Conservation (phyloP, 2,113 vertebrate species). For the Cromileptes altivelis region DNA sequence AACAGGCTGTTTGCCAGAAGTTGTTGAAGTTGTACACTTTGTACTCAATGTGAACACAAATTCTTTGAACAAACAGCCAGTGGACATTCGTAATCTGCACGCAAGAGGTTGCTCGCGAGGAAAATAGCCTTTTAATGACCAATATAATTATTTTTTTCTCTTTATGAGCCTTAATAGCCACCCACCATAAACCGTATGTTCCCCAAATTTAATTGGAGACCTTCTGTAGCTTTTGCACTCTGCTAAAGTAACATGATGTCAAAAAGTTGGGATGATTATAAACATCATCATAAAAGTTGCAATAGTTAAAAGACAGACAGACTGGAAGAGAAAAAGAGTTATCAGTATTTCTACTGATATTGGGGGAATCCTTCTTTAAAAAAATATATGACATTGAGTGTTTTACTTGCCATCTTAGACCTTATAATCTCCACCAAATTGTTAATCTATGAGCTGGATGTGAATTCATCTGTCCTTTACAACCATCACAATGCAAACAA, state of each 20-base stretch:
- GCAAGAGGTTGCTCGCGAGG: neutral
- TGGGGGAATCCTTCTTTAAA: neutral
- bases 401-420: neutral
- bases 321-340: neutral
- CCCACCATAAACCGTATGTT: neutral
- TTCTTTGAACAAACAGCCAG: neutral
- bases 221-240: neutral
- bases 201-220: neutral
- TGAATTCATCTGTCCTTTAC: neutral
- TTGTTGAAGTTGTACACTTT: neutral
- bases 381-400: neutral
- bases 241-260: neutral
- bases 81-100: neutral
- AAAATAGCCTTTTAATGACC: neutral
- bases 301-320: neutral
- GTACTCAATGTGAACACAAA: neutral
- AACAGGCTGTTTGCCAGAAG: neutral
- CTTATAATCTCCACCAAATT: neutral
- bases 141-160: neutral
- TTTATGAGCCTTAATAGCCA: neutral
- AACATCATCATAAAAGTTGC: neutral
- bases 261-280: neutral
- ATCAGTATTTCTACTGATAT: neutral
- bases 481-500: neutral
- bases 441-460: neutral